Base-by-base conservation (phyloP, 2,797 vertebrate genomes). In the Alauda arvensis region DNA sequence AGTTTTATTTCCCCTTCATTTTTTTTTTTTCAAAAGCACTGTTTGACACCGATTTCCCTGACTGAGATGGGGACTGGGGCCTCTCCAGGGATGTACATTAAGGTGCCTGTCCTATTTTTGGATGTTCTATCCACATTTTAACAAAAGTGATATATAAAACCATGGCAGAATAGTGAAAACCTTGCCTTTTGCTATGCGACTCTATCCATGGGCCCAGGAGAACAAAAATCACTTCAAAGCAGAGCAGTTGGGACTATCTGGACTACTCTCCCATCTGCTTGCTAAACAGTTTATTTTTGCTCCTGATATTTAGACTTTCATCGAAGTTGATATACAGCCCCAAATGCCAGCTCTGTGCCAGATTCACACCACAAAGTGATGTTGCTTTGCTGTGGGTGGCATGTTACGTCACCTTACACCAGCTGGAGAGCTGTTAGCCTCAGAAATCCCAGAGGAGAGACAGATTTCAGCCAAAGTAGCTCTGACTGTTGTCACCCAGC, bases 41-140 rank as follows among this genome's bases (percentile, higher is more conserved):
- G 29, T 45, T 25, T 71, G 71, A 72, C 74, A 84, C 49, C 2
- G 2, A 88, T 94, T 95, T 69, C 66, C 10, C 68, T 77, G 61
- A 39, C 83, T 89, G 67, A 66, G 56, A 49, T 59, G 71, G 78
- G 68, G 74, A 89, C 77, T 26, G 19, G 29, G 42, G 61, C 26
- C 67, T 83, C 88, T 89, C 90, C 23, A 65, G 89, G 88, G 87
- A 91, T 26, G 40, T 84, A 23, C 11, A 29, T 10, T 26, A 37
- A 76, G 55, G 59, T 76, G 33, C 56, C 37, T 86, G 89, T 65
- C 83, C 82, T 92, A 51, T 18, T 93, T 93, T 94, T 29, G 19
- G 31, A 81, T 11, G 9, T 65, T 62, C 56, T 62, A 56, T 52
- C 9, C 5, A 9, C 19, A 53, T 77, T 68, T 84, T 80, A 12